phyloP scores from a whole-genome alignment of 2,113 vertebrate genomes.

The Takifugu bimaculatus region DNA sequence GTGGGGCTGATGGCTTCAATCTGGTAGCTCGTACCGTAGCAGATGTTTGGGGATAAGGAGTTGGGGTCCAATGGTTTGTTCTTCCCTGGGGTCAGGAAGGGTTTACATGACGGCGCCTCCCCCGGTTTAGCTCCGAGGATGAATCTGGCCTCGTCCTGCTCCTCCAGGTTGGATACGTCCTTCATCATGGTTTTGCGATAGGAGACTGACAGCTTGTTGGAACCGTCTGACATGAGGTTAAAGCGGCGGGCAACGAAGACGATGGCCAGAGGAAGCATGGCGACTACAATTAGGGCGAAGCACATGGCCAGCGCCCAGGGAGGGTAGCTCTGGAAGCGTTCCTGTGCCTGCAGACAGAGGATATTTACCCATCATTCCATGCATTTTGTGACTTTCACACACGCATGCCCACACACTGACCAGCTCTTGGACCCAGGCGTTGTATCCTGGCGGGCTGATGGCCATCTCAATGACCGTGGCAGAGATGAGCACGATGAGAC shows the following conservation, averaged over 20 bases:
- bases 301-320: slow-evolving; percentile 90
- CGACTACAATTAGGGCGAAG: slow-evolving; percentile 83
- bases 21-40: slow-evolving; percentile 85
- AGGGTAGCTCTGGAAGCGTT: slow-evolving; percentile 91
- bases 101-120: slow-evolving; percentile 78
- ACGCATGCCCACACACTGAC: slow-evolving; percentile 70
- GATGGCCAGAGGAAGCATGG: slow-evolving; percentile 88
- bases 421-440: slow-evolving; percentile 92
- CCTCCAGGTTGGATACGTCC: slow-evolving; percentile 95
- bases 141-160: slow-evolving; percentile 90
- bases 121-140: slow-evolving; percentile 89
- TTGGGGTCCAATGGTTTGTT: slow-evolving; percentile 63
- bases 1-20: slow-evolving; percentile 76
- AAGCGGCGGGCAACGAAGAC: slow-evolving; percentile 91
- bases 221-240: slow-evolving; percentile 89
- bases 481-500: slow-evolving; percentile 87
- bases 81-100: slow-evolving; percentile 84
- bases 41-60: slow-evolving; percentile 75
- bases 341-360: slow-evolving; percentile 77
- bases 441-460: slow-evolving; percentile 91
- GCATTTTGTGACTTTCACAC: background rate
- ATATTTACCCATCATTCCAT: no score
- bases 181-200: slow-evolving; percentile 98
- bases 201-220: slow-evolving; percentile 93
- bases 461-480: slow-evolving; percentile 91